A percentile compares a stretch with the other conserved stretches of the same genome.
phyloP scores from a whole-genome alignment of 2,113 vertebrate genomes.

The Mustela lutreola region DNA sequence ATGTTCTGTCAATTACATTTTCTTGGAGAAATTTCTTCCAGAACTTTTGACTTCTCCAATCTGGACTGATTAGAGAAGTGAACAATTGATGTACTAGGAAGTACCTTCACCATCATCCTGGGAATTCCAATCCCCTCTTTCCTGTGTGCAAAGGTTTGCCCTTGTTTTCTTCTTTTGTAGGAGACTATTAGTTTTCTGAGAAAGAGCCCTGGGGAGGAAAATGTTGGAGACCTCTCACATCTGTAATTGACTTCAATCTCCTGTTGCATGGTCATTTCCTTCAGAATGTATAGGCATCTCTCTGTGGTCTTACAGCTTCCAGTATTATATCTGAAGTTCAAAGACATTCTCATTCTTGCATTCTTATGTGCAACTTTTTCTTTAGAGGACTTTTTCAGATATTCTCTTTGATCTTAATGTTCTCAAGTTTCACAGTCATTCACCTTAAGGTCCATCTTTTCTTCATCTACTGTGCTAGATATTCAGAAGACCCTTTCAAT shows the following conservation, averaged over 20 bases:
- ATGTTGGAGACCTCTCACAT: background rate
- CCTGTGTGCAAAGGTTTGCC: background rate
- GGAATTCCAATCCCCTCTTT: background rate
- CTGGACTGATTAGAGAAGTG: background rate
- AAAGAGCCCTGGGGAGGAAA: background rate
- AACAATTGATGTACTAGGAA: background rate
- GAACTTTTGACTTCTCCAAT: background rate
- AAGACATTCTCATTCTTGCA: background rate
- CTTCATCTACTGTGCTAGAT: background rate
- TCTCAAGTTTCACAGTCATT: background rate
- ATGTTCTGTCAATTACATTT: background rate
- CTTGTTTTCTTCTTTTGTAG: background rate
- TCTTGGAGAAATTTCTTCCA: background rate
- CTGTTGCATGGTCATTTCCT: background rate
- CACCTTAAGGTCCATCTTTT: background rate
- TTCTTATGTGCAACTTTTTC: background rate
- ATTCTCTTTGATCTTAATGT: background rate
- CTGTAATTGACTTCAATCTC: background rate
- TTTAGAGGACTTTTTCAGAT: background rate
- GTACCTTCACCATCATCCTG: background rate
- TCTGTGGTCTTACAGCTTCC: background rate
- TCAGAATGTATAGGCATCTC: background rate
- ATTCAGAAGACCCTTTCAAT: background rate
- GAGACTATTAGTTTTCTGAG: background rate
- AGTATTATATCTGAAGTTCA: background rate